Conservation (phyloP, 2,113 vertebrate species). For the Cryptomyrus ogoouensis region DNA sequence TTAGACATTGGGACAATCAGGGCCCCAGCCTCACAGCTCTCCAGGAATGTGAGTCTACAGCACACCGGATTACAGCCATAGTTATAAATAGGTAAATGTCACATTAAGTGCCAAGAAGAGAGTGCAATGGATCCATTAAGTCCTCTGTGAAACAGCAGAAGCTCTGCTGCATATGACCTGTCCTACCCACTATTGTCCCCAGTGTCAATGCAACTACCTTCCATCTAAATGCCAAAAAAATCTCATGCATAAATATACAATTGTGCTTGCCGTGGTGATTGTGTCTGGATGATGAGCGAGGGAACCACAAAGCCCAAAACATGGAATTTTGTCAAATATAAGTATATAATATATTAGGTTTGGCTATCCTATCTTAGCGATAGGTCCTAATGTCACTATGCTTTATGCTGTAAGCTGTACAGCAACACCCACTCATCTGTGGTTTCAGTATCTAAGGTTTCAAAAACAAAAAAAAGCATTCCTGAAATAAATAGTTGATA, state of each 20-base stretch:
- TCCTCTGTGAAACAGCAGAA: not conserved
- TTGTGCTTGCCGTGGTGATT: not conserved
- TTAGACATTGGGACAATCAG: not conserved
- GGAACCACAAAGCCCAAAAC: not conserved
- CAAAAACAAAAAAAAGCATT: no score
- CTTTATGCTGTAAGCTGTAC: not conserved
- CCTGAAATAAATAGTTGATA: no score
- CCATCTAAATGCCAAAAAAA: not conserved
- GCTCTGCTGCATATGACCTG: not conserved
- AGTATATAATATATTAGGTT: not conserved
- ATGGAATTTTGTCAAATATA: not conserved
- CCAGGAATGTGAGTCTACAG: not conserved
- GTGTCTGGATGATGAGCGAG: not conserved
- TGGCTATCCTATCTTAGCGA: not conserved
- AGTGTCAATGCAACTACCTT: not conserved
- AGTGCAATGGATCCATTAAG: not conserved
- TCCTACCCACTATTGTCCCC: not conserved
- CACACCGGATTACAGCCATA: not conserved
- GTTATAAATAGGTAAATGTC: not conserved
- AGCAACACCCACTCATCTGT: not conserved
- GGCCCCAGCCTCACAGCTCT: not conserved
- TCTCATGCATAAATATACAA: not conserved
- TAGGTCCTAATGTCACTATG: not conserved
- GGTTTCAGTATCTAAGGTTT: no score
- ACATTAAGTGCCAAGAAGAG: not conserved